Percentiles rank a stretch among this genome's conserved stretches.
These are phyloP conservation scores for Drosophila pachea DNA, from an alignment of 1,140 invertebrate species.

Conservation along the genomic window DNA sequence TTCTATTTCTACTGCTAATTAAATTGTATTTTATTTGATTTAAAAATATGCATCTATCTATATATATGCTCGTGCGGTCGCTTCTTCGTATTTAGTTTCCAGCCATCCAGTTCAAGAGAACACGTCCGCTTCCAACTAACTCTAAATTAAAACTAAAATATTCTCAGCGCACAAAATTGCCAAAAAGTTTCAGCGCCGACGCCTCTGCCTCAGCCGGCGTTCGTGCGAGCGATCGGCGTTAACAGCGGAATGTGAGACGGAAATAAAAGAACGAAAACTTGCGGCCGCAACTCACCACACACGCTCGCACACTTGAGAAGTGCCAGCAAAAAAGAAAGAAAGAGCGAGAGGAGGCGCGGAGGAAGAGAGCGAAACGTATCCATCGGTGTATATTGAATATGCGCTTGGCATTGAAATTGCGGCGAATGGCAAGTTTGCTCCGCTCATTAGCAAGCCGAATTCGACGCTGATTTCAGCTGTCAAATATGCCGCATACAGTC, in stretches of 20 bases:
- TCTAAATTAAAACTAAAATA: constrained; percentile 77
- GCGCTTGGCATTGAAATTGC: constrained; percentile 62
- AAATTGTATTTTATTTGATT: constrained; percentile 69
- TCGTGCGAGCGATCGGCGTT: constrained; percentile 46
- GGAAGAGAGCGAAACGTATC: constrained; percentile 20
- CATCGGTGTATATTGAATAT: constrained; percentile 38
- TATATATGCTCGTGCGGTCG: constrained; percentile 71
- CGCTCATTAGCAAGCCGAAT: constrained; percentile 35
- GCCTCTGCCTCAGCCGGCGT: constrained; percentile 20
- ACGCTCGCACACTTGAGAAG: not conserved
- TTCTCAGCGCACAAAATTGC: constrained; percentile 63
- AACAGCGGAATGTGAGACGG: constrained; percentile 59
- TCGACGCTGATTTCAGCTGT: constrained; percentile 37
- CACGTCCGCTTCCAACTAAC: constrained; percentile 78
- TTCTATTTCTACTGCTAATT: constrained; percentile 64
- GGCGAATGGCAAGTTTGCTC: constrained; percentile 31
- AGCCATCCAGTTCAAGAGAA: constrained; percentile 78
- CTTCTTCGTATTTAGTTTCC: constrained; percentile 69
- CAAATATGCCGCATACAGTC: constrained; percentile 35
- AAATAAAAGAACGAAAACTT: constrained; percentile 71
- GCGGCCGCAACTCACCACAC: constrained; percentile 58
- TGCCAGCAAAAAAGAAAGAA: constrained; percentile 14
- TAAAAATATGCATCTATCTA: constrained; percentile 64
- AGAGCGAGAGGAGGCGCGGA: constrained; percentile 5
- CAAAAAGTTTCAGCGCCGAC: constrained; percentile 53